A percentile compares a stretch with the other conserved stretches of the same genome.
Evolutionary conservation across 2,888 invertebrate genomes (phyloP).

Genomic region (Lobophora halterata): DNA sequence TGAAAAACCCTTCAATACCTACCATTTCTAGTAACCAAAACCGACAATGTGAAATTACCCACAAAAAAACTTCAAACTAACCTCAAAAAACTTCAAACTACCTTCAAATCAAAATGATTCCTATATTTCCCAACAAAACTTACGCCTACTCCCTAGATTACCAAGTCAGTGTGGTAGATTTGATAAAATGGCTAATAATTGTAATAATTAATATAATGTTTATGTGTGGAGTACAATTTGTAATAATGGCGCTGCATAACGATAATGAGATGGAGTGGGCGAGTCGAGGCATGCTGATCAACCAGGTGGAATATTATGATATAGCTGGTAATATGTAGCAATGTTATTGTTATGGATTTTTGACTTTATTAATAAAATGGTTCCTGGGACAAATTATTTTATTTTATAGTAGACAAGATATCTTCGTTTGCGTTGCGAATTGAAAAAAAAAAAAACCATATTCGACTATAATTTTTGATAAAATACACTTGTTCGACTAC

Average conservation of each 20-base stretch:
- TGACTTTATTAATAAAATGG: no score
- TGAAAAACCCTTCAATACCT: no score
- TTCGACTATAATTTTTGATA: no score
- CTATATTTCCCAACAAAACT: conserved; percentile 40
- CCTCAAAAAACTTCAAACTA: neutral
- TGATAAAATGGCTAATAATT: conserved; percentile 42
- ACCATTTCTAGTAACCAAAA: no score
- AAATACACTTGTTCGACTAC: no score
- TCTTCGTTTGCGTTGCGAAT: no score
- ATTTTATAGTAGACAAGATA: no score
- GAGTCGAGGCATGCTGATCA: conserved; percentile 45
- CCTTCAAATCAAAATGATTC: conserved; percentile 30
- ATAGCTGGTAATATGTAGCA: neutral
- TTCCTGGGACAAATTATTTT: no score
- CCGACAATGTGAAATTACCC: no score
- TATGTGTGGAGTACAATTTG: conserved; percentile 50
- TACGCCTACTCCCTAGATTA: conserved; percentile 43
- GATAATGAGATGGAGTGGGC: conserved; percentile 51
- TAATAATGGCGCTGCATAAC: conserved; percentile 41
- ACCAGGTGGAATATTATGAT: conserved; percentile 7
- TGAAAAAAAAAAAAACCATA: no score
- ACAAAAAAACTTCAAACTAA: no score
- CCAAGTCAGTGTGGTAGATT: conserved; percentile 43
- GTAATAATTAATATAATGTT: conserved; percentile 46
- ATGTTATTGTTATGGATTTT: neutral